Evolutionary conservation across 2,888 invertebrate genomes (phyloP).

Genomic region (Chironomus tentans): DNA sequence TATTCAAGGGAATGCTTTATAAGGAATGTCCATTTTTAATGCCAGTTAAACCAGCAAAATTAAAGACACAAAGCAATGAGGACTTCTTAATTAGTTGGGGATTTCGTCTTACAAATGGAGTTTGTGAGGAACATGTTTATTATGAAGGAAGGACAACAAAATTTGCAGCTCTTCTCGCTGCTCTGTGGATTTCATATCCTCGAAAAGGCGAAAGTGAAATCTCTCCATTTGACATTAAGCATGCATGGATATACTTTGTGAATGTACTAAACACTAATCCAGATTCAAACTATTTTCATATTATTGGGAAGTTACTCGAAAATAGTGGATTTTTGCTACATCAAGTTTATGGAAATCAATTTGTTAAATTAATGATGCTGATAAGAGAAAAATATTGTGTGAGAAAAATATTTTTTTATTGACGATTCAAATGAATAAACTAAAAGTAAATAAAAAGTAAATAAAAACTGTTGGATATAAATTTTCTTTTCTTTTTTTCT

Average conservation of each 20-base stretch:
- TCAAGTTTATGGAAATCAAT: slow-evolving; percentile 58
- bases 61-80: slow-evolving; percentile 59
- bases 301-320: slow-evolving; percentile 69
- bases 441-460: too few species aligned
- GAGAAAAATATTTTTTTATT: too few species aligned
- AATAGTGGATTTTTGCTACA: slow-evolving; percentile 66
- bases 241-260: slow-evolving; percentile 78
- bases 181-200: slow-evolving; percentile 62
- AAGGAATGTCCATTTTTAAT: slow-evolving; percentile 73
- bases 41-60: slow-evolving; percentile 65
- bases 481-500: too few species aligned
- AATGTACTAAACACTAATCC: slow-evolving; percentile 66
- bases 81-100: slow-evolving; percentile 51
- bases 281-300: slow-evolving; percentile 68
- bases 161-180: slow-evolving; percentile 67
- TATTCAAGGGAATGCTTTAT: slow-evolving; percentile 71
- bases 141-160: slow-evolving; percentile 81
- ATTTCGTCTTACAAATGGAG: slow-evolving; percentile 57
- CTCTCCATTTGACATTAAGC: slow-evolving; percentile 61
- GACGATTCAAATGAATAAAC: too few species aligned
- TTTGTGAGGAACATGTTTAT: slow-evolving; percentile 72
- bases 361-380: too few species aligned
- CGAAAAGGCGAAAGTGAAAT: slow-evolving; percentile 47
- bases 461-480: too few species aligned
- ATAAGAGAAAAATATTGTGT: too few species aligned